These are phyloP conservation scores for Gambusia affinis DNA, from an alignment of 2,113 vertebrate genomes.

Conservation along the genomic window DNA sequence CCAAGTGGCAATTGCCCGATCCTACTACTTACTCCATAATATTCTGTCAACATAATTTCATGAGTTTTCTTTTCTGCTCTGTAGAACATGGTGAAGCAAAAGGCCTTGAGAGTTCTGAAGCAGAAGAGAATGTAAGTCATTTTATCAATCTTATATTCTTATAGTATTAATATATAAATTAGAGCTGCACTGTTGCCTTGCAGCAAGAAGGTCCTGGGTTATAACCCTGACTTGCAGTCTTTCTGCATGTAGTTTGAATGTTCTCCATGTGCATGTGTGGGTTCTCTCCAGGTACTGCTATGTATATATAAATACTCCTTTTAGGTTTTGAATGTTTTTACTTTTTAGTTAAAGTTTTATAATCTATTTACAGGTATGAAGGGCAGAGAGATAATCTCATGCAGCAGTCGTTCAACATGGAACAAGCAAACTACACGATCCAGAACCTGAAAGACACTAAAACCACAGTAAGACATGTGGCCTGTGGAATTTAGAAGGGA, in stretches of 20 bases:
- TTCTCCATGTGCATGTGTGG: no score
- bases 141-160: background rate
- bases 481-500: background rate
- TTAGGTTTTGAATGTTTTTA: background rate
- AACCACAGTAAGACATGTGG: slow-evolving; percentile 87
- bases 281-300: no score
- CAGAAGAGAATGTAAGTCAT: slow-evolving; percentile 96
- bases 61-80: background rate
- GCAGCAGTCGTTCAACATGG: slow-evolving; percentile 99
- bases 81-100: slow-evolving; percentile 99
- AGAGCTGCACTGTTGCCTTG: background rate
- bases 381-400: slow-evolving; percentile 92
- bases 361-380: slow-evolving; percentile 87
- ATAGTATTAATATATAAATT: background rate
- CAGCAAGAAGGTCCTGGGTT: no score
- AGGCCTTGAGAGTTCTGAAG: slow-evolving; percentile 94
- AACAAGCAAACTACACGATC: slow-evolving; percentile 99
- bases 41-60: background rate
- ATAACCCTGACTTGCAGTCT: no score
- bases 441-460: slow-evolving; percentile 97
- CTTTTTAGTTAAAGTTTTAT: background rate
- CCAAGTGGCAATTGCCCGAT: background rate
- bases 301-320: background rate
- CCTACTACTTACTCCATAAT: background rate
- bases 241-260: no score